Evolutionary conservation across 2,797 vertebrate species (phyloP), one percentile per base, ranked within the genome.

Genomic region (Diglossa cyanea): DNA sequence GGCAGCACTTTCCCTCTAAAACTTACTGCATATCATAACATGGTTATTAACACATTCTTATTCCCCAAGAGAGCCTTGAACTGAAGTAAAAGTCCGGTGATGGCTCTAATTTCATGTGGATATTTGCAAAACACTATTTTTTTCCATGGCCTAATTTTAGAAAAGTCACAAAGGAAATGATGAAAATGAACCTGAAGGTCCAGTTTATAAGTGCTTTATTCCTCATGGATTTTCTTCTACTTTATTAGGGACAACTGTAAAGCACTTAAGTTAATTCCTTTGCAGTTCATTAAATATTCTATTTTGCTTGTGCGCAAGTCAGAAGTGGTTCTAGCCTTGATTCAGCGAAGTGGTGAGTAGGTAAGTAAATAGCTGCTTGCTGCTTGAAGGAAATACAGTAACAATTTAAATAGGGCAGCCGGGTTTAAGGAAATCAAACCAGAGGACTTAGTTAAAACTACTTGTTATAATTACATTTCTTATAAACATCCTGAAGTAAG

Each of bases 221-320:
- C 93, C 89, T 90, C 23, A 6, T 55, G 89, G 89, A 94, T 94
- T 88, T 93, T 76, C 50, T 28, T 48, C n/a, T 93, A 33, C 67
- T 85, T 92, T 82, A 74, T 89, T 79, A 62, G 75, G 83, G 70
- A 65, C 80, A 87, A 47, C 61, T 76, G 11, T 84, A 82, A 73
- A 93, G 42, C 78, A 65, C 80, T 92, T 79, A 63, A 74, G 39
- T 88, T 90, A 87, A 82, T 97, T 95, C 72, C 76, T 94, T 80
- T 94, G 88, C 68, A 94, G 65, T 67, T 95, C 76, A 81, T 90
- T 93, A 95, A 65, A 67, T 95, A 80, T 20, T 93, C 55, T 83
- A 17, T 94, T 94, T 90, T 40, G 35, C 62, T 74, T 73, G 60
- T 86, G 78, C 30, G 28, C 60, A 84, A 81, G 51, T 47, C 30